phyloP scores from a whole-genome alignment of 2,888 invertebrate genomes.

The Athripsodes cinereus region DNA sequence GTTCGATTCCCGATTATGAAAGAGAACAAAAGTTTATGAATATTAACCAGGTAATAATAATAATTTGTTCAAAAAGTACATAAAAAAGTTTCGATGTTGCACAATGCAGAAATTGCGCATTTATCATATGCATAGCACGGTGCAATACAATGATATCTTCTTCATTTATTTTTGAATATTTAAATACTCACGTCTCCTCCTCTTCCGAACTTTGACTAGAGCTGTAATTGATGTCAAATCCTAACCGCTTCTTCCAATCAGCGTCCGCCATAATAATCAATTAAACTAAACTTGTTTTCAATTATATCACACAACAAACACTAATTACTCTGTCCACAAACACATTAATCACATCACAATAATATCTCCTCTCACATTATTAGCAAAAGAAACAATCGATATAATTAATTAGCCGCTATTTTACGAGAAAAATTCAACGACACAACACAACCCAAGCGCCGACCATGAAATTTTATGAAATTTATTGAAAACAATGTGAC shows the following conservation, averaged over 20 bases:
- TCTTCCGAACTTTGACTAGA: conserved; percentile 45
- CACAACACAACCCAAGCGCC: neutral
- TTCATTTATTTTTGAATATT: too few species aligned
- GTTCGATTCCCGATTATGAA: too few species aligned
- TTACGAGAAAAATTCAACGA: neutral
- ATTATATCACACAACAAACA: neutral
- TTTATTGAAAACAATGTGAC: neutral
- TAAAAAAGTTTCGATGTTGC: too few species aligned
- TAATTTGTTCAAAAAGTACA: too few species aligned
- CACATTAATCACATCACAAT: neutral
- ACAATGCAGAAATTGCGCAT: too few species aligned
- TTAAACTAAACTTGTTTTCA: neutral
- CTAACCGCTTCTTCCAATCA: conserved; percentile 48
- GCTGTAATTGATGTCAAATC: conserved; percentile 47
- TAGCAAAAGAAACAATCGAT: neutral
- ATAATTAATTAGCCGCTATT: neutral
- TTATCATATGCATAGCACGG: too few species aligned
- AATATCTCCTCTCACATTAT: neutral
- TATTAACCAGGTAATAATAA: too few species aligned
- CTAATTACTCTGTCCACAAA: neutral
- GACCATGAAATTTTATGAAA: neutral
- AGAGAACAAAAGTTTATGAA: too few species aligned
- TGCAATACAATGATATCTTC: too few species aligned
- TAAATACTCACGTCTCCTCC: too few species aligned
- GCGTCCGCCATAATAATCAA: conserved; percentile 35